These are phyloP conservation scores for Cryptomyrus ogoouensis DNA, from an alignment of 2,113 vertebrate genomes.

Conservation along the genomic window DNA sequence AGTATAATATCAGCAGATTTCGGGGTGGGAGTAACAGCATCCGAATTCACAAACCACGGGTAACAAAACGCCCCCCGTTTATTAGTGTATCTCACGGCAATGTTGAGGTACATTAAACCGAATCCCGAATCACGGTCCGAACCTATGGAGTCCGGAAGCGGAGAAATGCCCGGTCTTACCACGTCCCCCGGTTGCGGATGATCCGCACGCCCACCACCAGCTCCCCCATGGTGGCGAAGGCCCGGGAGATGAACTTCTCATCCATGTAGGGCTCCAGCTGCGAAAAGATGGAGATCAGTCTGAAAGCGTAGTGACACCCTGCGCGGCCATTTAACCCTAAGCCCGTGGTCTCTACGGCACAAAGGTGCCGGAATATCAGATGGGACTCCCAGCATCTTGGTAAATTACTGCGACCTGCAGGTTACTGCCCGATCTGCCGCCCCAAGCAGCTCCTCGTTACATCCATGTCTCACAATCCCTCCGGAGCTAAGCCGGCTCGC, in stretches of 20 bases:
- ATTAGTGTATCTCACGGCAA: background rate
- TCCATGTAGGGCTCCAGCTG: constrained; percentile 82
- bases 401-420: background rate
- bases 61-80: background rate
- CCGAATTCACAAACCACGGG: no score
- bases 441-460: background rate
- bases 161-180: constrained; percentile 47
- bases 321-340: no score
- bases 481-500: background rate
- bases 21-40: no score
- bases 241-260: constrained; percentile 75
- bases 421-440: background rate
- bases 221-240: constrained; percentile 80
- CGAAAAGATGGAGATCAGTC: background rate
- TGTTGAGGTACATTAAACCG: background rate
- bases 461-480: background rate
- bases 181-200: constrained; percentile 74
- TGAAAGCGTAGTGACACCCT: background rate
- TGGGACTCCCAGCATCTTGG: background rate
- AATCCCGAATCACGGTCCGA: background rate
- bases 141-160: background rate
- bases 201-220: constrained; percentile 75
- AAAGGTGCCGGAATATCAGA: background rate
- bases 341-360: background rate
- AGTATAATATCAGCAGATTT: no score